Conservation (phyloP, 2,797 vertebrate genomes). For the Crypturellus tataupa region DNA sequence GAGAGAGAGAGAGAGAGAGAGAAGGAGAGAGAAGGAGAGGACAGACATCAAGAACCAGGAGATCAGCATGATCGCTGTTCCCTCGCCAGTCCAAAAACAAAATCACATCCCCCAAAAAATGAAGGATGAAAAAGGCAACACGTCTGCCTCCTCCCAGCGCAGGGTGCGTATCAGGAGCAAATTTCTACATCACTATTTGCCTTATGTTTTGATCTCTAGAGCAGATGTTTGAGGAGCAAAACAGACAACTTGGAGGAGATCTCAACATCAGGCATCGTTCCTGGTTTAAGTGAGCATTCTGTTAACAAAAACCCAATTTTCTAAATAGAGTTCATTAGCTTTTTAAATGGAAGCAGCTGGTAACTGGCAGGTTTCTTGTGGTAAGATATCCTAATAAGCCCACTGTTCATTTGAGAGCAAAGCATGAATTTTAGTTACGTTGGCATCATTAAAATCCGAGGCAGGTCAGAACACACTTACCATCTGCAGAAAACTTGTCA, state of each 20-base stretch:
- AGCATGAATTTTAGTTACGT: background rate
- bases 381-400: background rate
- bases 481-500: constrained; percentile 96
- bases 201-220: fast-evolving
- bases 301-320: background rate
- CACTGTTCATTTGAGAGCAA: background rate
- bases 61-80: background rate
- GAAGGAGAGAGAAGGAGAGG: background rate
- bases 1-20: background rate
- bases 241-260: background rate
- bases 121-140: background rate
- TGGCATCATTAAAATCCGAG: background rate
- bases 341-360: background rate
- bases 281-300: background rate
- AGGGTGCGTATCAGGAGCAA: fast-evolving
- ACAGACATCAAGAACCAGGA: background rate
- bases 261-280: background rate
- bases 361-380: background rate
- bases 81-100: background rate
- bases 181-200: background rate
- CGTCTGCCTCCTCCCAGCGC: fast-evolving
- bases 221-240: fast-evolving
- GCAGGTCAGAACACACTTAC: constrained; percentile 76
- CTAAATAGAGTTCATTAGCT: background rate
- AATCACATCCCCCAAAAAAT: too few relatives aligned